phyloP scores from a whole-genome alignment of 2,797 vertebrate species.

The Natrix natrix region DNA sequence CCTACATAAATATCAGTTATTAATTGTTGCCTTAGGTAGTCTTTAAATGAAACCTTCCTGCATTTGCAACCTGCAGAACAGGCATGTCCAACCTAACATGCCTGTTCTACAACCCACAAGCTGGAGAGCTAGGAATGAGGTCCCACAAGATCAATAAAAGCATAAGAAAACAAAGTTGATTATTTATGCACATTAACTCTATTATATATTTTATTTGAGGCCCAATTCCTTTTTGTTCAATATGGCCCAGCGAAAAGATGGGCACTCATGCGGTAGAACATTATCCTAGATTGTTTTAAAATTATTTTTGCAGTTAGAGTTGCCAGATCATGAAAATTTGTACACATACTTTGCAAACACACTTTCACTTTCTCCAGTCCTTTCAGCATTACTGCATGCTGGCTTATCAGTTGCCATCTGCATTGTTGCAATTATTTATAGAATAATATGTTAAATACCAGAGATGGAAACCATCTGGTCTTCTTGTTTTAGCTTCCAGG shows the following conservation, averaged over 20 bases:
- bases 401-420: not conserved
- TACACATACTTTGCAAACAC: not conserved
- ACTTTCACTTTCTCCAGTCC: not conserved
- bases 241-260: not conserved
- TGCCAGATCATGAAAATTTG: not conserved
- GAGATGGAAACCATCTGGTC: not conserved
- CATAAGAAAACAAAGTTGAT: not conserved
- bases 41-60: not conserved
- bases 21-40: not conserved
- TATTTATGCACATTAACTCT: too few relatives aligned
- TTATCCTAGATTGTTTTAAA: not conserved
- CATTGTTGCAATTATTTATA: accelerated
- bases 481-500: not conserved
- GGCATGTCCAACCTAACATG: not conserved
- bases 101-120: not conserved
- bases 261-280: not conserved
- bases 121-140: not conserved
- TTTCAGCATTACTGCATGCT: not conserved
- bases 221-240: not conserved
- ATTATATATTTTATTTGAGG: too few relatives aligned
- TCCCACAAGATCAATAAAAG: not conserved
- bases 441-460: not conserved
- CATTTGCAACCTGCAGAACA: not conserved
- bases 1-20: too few relatives aligned
- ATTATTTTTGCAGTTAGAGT: not conserved